Conservation (phyloP, 2,113 vertebrate species). For the Petrocephalus zakoni region DNA sequence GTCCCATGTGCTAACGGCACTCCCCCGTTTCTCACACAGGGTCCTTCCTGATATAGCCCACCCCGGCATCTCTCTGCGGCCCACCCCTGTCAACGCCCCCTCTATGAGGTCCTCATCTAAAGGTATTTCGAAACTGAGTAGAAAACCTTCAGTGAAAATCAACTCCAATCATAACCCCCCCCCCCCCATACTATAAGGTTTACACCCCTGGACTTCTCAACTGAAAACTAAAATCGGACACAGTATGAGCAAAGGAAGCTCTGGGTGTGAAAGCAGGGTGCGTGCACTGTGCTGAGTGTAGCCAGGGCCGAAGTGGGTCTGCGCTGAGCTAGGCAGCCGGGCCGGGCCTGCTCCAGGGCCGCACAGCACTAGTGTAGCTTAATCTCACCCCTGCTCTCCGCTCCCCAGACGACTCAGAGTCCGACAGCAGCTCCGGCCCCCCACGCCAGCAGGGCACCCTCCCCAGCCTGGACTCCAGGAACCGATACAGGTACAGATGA, state of each 20-base stretch:
- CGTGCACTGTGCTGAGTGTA: background rate
- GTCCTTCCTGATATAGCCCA: constrained; percentile 57
- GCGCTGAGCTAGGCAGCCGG: background rate
- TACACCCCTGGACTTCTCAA: background rate
- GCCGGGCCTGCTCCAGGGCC: background rate
- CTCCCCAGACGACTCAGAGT: constrained; percentile 55
- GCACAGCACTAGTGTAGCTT: background rate
- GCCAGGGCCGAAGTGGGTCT: background rate
- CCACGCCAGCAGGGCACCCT: constrained; percentile 53
- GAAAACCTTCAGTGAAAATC: background rate
- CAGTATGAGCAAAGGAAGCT: background rate
- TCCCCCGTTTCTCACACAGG: constrained; percentile 31
- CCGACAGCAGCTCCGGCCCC: constrained; percentile 47
- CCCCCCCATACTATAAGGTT: background rate
- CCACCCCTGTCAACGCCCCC: constrained; percentile 46
- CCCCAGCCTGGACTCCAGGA: constrained; percentile 55
- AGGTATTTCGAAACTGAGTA: constrained; percentile 41
- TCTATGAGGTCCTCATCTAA: constrained; percentile 50
- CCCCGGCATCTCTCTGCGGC: constrained; percentile 37
- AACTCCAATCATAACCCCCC: background rate
- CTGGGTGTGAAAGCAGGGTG: background rate
- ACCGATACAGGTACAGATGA: constrained; percentile 73
- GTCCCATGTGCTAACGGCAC: background rate
- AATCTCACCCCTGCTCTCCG: background rate
- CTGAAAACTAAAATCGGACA: background rate